Base-by-base conservation (phyloP, 2,888 invertebrate genomes). In the Bimastos eiseni region DNA sequence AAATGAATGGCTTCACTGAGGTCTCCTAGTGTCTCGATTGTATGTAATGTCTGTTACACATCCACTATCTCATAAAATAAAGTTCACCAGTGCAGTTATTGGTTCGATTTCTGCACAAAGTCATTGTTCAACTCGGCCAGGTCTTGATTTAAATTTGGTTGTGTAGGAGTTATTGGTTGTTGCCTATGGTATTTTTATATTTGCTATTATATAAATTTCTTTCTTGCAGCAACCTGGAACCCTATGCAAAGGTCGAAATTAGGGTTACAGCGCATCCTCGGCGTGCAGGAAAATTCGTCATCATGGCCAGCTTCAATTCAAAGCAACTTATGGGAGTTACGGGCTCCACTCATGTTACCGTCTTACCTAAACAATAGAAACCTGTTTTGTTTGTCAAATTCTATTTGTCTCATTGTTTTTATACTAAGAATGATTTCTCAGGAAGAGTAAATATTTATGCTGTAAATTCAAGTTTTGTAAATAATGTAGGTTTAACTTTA, bases 251-350 rank as follows among this genome's bases (percentile, higher is more conserved):
- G 55, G 97, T 97, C 0, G 96, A 96, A 90, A 97, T 97, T 0
- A 96, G 96, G 36, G 97, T 98, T 93, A 97, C 97, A 92, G 96
- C 98, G 94, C 96, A 96, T 0, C 98, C 98, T 0, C 97, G 97
- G 5, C 96, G 97, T 95, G 96, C 96, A 0, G 98, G 98, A 0
- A 96, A 97, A 83, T 97, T 97, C 92, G 97, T 97, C 34, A 96
- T 98, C 92, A 97, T 97, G 38, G 98, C 97, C 36, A 98, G 98
- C 94, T 98, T 98, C 95, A 96, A 96, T 90, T 97, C 98, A 24
- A 97, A 97, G 93, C 98, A 98, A 95, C 96, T 98, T 93, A 97
- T 97, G 92, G 98, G 98, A 94, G 97, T 98, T 4, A 98, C 98
- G 94, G 98, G 98, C 19, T 93, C 93, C 13, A 30, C n/a, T 21